phyloP scores from a whole-genome alignment of 2,113 vertebrate species.

The Platichthys stellatus region DNA sequence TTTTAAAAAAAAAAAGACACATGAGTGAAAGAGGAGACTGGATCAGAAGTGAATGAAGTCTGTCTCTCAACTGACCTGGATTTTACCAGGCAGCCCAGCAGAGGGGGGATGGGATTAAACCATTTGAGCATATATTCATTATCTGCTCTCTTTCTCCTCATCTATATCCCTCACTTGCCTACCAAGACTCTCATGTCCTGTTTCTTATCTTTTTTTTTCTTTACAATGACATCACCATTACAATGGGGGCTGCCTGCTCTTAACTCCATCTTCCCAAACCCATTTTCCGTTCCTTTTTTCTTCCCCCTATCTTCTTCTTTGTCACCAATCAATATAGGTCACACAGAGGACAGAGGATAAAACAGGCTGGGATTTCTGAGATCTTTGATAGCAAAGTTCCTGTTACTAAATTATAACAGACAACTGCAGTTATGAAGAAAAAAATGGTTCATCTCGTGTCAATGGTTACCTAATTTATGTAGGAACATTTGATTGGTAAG shows the following conservation, averaged over 20 bases:
- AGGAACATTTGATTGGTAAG: neutral
- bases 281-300: neutral
- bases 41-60: too few relatives aligned
- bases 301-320: neutral
- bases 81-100: neutral
- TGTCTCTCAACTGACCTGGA: too few relatives aligned
- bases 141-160: neutral
- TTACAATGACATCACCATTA: conserved; percentile 3
- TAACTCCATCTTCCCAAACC: too few relatives aligned
- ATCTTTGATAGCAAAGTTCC: too few relatives aligned
- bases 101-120: conserved; percentile 12
- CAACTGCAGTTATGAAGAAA: conserved; percentile 10
- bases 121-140: neutral
- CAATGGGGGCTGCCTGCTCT: neutral
- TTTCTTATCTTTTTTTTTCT: neutral
- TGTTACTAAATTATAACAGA: neutral
- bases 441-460: conserved; percentile 5
- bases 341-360: neutral
- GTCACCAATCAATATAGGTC: neutral
- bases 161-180: neutral
- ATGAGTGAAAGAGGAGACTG: too few relatives aligned
- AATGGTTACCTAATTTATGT: conserved; percentile 38
- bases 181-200: neutral
- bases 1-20: too few relatives aligned
- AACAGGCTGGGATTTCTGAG: neutral